These are phyloP conservation scores for Austrofundulus limnaeus DNA, from an alignment of 2,113 vertebrate genomes.

Conservation along the genomic window DNA sequence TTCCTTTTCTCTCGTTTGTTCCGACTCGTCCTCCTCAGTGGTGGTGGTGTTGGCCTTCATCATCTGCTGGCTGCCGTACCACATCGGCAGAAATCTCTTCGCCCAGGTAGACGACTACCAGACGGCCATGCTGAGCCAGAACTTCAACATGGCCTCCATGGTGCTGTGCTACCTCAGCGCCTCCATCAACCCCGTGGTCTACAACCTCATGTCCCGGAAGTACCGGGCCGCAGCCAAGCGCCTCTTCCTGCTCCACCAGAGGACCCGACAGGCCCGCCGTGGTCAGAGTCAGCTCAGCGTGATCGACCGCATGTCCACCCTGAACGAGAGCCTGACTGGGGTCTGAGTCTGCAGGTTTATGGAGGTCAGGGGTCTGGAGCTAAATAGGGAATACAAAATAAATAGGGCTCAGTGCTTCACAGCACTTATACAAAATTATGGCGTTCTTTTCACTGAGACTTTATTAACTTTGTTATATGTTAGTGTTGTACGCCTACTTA, in stretches of 20 bases:
- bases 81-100: constrained; percentile 86
- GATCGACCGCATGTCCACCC: constrained; percentile 62
- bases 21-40: constrained; percentile 63
- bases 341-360: constrained; percentile 44
- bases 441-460: constrained; percentile 11
- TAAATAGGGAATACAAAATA: neutral
- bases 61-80: constrained; percentile 90
- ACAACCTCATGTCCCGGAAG: constrained; percentile 87
- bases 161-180: constrained; percentile 89
- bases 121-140: constrained; percentile 84
- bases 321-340: constrained; percentile 69
- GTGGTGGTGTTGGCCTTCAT: constrained; percentile 87
- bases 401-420: neutral
- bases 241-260: constrained; percentile 71
- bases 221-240: constrained; percentile 82
- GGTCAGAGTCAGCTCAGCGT: constrained; percentile 57
- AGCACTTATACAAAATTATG: constrained; percentile 17
- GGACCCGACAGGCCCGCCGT: constrained; percentile 21
- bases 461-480: neutral
- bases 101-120: constrained; percentile 76
- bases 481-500: too few relatives aligned
- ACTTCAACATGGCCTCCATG: constrained; percentile 88
- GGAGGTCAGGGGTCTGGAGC: neutral
- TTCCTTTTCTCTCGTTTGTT: neutral
- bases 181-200: constrained; percentile 88